These are phyloP conservation scores for Sphaerophoria taeniata DNA, from an alignment of 2,888 invertebrate species.

Conservation along the genomic window DNA sequence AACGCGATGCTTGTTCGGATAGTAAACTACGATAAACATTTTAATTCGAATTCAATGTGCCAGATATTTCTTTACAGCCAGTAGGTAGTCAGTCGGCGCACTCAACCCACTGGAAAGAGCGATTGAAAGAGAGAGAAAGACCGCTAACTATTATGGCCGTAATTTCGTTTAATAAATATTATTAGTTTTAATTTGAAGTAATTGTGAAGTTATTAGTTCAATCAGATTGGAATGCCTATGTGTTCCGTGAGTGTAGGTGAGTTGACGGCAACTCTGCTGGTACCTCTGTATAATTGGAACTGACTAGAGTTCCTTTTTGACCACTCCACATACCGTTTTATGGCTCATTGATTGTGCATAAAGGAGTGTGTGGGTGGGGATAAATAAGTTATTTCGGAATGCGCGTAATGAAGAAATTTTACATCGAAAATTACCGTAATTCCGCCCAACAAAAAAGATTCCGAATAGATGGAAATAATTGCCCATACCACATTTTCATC, in stretches of 20 bases:
- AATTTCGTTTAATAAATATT: conserved; percentile 74
- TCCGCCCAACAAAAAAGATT: conserved; percentile 2
- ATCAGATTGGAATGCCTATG: conserved; percentile 72
- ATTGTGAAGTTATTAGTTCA: conserved; percentile 75
- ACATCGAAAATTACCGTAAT: conserved; percentile 73
- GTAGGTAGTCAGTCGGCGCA: neutral
- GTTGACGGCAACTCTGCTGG: neutral
- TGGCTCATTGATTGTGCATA: too few species aligned
- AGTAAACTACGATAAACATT: conserved; percentile 74
- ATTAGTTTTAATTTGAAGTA: conserved; percentile 75
- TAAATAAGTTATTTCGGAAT: conserved; percentile 68
- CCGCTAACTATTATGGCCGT: conserved; percentile 71
- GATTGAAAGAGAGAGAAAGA: conserved; percentile 32
- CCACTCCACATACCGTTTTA: conserved; percentile 22
- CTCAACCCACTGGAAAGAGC: conserved; percentile 7
- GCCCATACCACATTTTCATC: conserved; percentile 21
- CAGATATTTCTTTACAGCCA: conserved; percentile 56
- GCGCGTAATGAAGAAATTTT: conserved; percentile 72
- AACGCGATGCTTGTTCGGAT: conserved; percentile 65
- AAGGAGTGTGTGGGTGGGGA: conserved; percentile 5
- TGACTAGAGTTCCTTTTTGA: conserved; percentile 40
- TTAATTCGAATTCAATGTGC: conserved; percentile 74
- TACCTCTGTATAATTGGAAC: conserved; percentile 7
- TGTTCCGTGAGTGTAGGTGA: conserved; percentile 15
- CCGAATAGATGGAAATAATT: conserved; percentile 49